These are phyloP conservation scores for Holothuria scabra DNA, from an alignment of 53 echinoderm and acorn worm species.

Conservation along the genomic window DNA sequence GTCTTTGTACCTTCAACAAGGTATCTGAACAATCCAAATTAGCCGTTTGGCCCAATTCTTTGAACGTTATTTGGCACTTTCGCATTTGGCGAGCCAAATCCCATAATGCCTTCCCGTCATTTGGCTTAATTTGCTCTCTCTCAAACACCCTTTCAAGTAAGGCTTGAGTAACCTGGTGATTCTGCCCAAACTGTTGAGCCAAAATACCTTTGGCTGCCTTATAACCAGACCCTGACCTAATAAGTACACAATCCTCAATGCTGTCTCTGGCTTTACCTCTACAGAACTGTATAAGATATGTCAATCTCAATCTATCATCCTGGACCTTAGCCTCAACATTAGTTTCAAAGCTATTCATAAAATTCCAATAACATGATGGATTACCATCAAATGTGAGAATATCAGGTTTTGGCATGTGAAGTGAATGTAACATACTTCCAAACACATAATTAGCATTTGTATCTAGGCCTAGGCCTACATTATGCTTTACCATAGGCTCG, in stretches of 20 bases:
- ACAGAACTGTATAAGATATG: conserved; percentile 62
- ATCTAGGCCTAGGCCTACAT: too few relatives aligned
- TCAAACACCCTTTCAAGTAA: conserved; percentile 29
- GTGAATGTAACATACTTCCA: too few relatives aligned
- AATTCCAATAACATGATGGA: conserved; percentile 48
- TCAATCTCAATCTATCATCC: conserved; percentile 41
- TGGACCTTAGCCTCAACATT: conserved; percentile 37
- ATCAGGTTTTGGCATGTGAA: conserved; percentile 68
- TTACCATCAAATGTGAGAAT: conserved; percentile 56
- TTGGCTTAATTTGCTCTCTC: conserved; percentile 42
- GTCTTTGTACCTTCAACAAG: background rate
- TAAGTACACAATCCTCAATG: conserved; percentile 58
- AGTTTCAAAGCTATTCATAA: conserved; percentile 51
- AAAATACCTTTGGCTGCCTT: conserved; percentile 38
- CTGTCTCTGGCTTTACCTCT: conserved; percentile 54
- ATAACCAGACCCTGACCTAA: conserved; percentile 41
- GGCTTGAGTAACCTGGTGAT: conserved; percentile 29
- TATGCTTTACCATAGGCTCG: too few relatives aligned
- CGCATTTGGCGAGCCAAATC: conserved; percentile 59
- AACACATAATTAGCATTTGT: too few relatives aligned
- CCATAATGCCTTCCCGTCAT: conserved; percentile 54
- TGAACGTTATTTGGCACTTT: conserved; percentile 46
- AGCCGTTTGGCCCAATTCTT: conserved; percentile 34
- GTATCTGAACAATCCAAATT: conserved; percentile 48
- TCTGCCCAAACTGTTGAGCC: conserved; percentile 55